Evolutionary conservation across 1,140 invertebrate species (phyloP), one percentile per base, ranked within the genome.

Genomic region (Thaumetopoea pityocampa): DNA sequence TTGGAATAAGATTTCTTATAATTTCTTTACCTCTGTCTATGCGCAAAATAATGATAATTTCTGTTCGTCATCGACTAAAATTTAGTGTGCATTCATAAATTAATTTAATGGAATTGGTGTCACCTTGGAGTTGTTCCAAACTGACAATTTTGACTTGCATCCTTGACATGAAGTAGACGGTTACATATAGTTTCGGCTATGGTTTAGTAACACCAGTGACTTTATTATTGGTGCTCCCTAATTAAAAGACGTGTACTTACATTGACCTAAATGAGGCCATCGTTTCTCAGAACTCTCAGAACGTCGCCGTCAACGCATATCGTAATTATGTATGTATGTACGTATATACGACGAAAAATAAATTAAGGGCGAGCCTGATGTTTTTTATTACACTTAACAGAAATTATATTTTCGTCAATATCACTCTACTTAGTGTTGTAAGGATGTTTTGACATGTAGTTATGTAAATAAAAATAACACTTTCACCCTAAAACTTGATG

Each of bases 41-140:
- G 28, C 12, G 27, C 23, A 27, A 27, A 11, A 40, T 29, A 22
- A 41, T 23, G 19, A 41, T 30, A 41, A 19, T 23, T 24, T 33
- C 16, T 24, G 15, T 10, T 20, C 20, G 9, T 22, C 36, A 17
- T 12, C 14, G 11, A 17, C 15, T 43, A 38, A 23, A 23, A 28
- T 41, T 30, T 7, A 37, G 14, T 38, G 32, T 15, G 46, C 55
- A 58, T 58, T 58, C 42, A 58, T 58, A 53, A 53, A 52, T 53
- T 53, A 48, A 41, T 41, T 8, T 38, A 30, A 51, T 44, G 36
- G 20, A 38, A 33, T 28, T 4, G 16, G 45, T 35, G 51, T 41
- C 48, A 49, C 19, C 34, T 67, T 67, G 64, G 64, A 58, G 18
- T 5, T 23, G n/a, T 15, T 57, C 64, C 64, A 67, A 67, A 46